phyloP scores from a whole-genome alignment of 1,140 invertebrate species.

The Diprion similis region DNA sequence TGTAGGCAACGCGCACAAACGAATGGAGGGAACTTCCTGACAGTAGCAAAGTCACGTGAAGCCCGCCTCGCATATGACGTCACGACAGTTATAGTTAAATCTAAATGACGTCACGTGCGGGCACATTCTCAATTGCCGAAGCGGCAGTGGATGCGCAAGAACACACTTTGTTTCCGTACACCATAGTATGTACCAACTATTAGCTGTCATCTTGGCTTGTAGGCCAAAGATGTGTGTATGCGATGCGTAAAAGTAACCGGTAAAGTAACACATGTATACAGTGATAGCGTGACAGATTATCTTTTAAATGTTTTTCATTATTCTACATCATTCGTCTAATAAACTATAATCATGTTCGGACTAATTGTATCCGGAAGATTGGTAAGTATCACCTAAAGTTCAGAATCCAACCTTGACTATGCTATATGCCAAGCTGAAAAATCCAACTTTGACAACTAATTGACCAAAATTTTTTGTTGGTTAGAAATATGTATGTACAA shows the following conservation, averaged over 20 bases:
- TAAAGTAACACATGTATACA: background rate
- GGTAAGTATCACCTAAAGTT: slow-evolving; percentile 55
- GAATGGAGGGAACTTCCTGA: too few species aligned
- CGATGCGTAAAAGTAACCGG: background rate
- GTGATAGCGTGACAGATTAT: background rate
- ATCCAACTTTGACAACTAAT: slow-evolving; percentile 6
- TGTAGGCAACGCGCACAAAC: too few species aligned
- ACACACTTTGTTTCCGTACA: too few species aligned
- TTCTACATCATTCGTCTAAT: background rate
- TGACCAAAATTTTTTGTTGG: background rate
- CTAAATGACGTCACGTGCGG: too few species aligned
- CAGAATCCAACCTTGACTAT: slow-evolving; percentile 13
- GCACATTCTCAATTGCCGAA: too few species aligned
- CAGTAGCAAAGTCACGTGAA: too few species aligned
- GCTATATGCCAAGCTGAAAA: slow-evolving; percentile 13
- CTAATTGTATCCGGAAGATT: slow-evolving; percentile 74
- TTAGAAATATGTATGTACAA: background rate
- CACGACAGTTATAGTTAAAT: too few species aligned
- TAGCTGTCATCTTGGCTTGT: too few species aligned
- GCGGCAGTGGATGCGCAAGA: too few species aligned
- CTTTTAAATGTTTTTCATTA: background rate
- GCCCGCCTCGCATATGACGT: too few species aligned
- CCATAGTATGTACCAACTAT: too few species aligned
- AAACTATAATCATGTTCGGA: slow-evolving; percentile 66
- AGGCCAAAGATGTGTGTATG: too few species aligned